These are phyloP conservation scores for Ctenopoma multispine DNA, from an alignment of 2,797 vertebrate species.

Conservation along the genomic window DNA sequence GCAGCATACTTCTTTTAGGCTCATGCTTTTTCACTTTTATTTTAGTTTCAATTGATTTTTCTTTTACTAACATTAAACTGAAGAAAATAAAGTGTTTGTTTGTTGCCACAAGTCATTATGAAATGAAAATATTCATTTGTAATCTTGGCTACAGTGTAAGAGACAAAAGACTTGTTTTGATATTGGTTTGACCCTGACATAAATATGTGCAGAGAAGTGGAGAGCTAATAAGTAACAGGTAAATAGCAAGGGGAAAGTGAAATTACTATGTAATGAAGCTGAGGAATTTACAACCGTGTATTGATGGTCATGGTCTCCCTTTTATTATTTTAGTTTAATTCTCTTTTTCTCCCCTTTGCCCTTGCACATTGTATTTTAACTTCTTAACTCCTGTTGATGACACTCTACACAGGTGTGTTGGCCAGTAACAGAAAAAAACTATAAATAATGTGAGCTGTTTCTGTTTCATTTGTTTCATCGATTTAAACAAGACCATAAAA, in stretches of 20 bases:
- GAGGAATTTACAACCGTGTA: conserved; percentile 89
- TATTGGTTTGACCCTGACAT: conserved; percentile 75
- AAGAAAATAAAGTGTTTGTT: neutral
- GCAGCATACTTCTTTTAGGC: neutral
- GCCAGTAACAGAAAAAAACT: too few relatives aligned
- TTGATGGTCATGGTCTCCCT: conserved; percentile 82
- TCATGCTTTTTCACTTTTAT: neutral
- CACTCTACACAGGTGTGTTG: too few relatives aligned
- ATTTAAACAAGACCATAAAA: too few relatives aligned
- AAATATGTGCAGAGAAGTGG: conserved; percentile 79
- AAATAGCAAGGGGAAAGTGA: conserved; percentile 81
- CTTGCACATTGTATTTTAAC: conserved; percentile 76
- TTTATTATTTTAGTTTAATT: conserved; percentile 75
- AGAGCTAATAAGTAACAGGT: conserved; percentile 32
- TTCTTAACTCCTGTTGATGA: conserved; percentile 36
- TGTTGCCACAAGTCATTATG: neutral
- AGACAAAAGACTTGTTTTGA: conserved; percentile 67
- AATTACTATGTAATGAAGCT: conserved; percentile 88
- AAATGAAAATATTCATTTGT: neutral
- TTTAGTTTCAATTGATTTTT: neutral
- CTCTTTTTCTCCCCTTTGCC: conserved; percentile 66
- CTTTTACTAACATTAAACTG: neutral
- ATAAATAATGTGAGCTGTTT: too few relatives aligned
- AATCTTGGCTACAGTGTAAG: conserved; percentile 49
- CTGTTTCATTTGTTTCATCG: too few relatives aligned